phyloP scores from a whole-genome alignment of 2,113 vertebrate species.

The Struthidea cinerea region DNA sequence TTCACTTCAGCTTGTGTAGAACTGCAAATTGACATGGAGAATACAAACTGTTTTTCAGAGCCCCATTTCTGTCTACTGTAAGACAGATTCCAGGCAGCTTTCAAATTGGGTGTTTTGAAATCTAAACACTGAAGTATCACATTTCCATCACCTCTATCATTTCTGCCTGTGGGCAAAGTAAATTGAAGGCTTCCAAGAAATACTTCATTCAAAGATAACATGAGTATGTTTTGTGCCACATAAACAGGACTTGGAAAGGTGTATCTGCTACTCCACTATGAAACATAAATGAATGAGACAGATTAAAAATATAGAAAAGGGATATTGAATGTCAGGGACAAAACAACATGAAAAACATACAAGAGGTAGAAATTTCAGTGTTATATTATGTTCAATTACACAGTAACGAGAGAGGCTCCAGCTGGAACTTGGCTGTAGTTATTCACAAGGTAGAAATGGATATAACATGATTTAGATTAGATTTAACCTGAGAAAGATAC shows the following conservation, averaged over 20 bases:
- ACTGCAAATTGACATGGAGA: background rate
- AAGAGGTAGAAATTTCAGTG: background rate
- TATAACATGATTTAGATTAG: background rate
- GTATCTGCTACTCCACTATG: background rate
- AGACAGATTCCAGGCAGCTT: background rate
- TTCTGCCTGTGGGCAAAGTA: background rate
- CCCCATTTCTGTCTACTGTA: background rate
- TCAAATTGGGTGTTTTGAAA: background rate
- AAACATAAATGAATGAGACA: background rate
- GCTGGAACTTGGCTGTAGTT: background rate
- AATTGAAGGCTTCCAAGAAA: background rate
- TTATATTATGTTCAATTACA: background rate
- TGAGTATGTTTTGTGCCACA: background rate
- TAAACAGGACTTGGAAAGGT: background rate
- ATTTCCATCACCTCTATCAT: background rate
- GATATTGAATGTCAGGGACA: background rate
- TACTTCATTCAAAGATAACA: background rate
- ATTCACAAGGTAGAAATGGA: background rate
- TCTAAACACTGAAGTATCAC: background rate
- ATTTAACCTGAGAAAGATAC: background rate
- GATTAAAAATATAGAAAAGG: background rate
- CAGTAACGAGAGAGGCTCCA: background rate
- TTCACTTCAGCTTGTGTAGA: background rate
- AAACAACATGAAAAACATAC: background rate
- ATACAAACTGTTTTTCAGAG: background rate